Conservation (phyloP, 2,113 vertebrate species). For the Columba janthina region DNA sequence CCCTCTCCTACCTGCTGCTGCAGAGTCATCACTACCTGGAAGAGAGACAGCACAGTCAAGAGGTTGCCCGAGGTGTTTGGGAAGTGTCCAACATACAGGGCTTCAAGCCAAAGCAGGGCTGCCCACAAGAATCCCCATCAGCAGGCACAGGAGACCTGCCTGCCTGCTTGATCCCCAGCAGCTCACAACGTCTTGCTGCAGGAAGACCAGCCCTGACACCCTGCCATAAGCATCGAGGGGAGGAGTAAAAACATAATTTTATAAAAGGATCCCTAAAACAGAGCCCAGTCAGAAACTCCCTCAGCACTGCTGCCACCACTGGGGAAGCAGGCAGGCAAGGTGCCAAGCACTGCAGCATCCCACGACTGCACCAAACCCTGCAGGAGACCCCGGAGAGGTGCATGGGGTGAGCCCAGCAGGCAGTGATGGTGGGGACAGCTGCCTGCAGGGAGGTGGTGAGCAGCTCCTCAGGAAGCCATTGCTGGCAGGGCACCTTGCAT, state of each 20-base stretch:
- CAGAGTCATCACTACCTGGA: neutral
- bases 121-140: neutral
- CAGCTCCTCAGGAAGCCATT: fast-evolving
- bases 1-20: neutral
- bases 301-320: fast-evolving
- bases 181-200: neutral
- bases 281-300: neutral
- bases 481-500: neutral
- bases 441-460: neutral
- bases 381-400: neutral
- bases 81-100: neutral
- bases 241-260: too few relatives aligned
- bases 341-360: neutral
- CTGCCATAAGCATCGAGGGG: neutral
- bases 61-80: fast-evolving
- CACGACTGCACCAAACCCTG: fast-evolving
- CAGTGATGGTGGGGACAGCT: fast-evolving
- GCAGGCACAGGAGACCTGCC: neutral
- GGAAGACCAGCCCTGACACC: neutral
- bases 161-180: neutral
- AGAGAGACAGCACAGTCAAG: neutral
- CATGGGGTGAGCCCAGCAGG: neutral
- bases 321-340: neutral
- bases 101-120: neutral
- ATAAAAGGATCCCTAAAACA: neutral